A percentile compares a stretch with the other conserved stretches of the same genome.
Evolutionary conservation across 2,113 vertebrate genomes (phyloP).

Genomic region (Willisornis vidua): DNA sequence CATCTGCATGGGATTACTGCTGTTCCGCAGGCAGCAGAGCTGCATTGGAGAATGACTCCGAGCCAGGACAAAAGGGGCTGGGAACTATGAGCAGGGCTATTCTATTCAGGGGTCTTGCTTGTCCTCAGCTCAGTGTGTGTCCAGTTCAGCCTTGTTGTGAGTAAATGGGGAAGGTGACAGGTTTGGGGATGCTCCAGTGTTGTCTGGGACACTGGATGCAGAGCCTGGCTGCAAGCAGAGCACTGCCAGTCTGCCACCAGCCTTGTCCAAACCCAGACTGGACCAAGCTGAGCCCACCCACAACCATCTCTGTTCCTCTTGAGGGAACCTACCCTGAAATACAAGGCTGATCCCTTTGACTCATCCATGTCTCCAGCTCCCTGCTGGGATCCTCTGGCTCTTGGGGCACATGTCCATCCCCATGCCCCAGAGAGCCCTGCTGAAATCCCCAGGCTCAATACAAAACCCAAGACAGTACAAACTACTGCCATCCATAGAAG

Average conservation of each 20-base stretch:
- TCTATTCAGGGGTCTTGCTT: neutral
- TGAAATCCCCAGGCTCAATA: neutral
- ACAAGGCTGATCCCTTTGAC: accelerated
- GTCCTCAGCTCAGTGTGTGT: neutral
- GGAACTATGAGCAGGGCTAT: accelerated
- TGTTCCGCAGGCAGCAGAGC: neutral
- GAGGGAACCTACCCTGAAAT: neutral
- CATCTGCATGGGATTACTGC: neutral
- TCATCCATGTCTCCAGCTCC: neutral
- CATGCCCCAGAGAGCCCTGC: neutral
- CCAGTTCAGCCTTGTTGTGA: neutral
- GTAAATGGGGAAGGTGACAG: neutral
- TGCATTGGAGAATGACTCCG: accelerated
- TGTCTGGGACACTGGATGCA: too few species aligned
- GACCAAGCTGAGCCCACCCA: neutral
- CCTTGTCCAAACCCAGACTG: neutral
- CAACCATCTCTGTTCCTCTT: neutral
- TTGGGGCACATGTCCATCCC: neutral
- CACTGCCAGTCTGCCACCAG: neutral
- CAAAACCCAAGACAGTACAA: neutral
- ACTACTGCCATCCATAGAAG: neutral
- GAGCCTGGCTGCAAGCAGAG: neutral
- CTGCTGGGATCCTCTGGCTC: neutral
- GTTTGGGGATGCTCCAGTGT: neutral
- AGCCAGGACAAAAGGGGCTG: neutral